Conservation (phyloP, 1,140 invertebrate species). For the Latrodectus geometricus region DNA sequence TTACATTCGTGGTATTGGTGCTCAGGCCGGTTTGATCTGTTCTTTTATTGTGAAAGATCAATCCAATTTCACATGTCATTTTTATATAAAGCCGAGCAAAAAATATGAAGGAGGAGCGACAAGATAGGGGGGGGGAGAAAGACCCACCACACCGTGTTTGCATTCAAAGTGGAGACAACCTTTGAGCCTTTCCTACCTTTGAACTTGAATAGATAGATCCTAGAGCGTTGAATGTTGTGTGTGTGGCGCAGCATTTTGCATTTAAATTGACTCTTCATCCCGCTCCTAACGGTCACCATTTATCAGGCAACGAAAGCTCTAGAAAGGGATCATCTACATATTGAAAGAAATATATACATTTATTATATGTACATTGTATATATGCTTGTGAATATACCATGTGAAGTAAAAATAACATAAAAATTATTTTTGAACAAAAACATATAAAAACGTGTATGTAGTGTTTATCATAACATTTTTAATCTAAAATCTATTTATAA, state of each 20-base stretch:
- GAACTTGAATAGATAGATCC: slow-evolving; percentile 27
- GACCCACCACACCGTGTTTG: slow-evolving; percentile 36
- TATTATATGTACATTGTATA: too few relatives aligned
- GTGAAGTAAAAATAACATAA: too few relatives aligned
- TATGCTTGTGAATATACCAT: too few relatives aligned
- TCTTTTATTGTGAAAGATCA: neutral
- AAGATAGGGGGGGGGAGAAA: neutral
- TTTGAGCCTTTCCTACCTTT: slow-evolving; percentile 40
- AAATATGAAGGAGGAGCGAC: neutral
- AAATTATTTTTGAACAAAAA: too few relatives aligned
- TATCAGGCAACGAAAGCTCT: slow-evolving; percentile 1
- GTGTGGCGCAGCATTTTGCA: slow-evolving; percentile 45
- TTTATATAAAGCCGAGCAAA: neutral
- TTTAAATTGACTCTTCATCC: slow-evolving; percentile 51
- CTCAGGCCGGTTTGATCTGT: neutral
- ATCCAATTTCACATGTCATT: neutral
- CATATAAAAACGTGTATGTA: too few relatives aligned
- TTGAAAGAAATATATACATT: neutral
- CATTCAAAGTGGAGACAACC: slow-evolving; percentile 8
- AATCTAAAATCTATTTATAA: too few relatives aligned
- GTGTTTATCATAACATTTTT: too few relatives aligned
- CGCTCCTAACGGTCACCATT: slow-evolving; percentile 22
- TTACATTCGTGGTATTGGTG: neutral
- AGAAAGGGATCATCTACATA: neutral
- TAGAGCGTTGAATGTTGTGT: neutral